Base-by-base conservation (phyloP, 2,113 vertebrate species). In the Todiramphus saurophagus region DNA sequence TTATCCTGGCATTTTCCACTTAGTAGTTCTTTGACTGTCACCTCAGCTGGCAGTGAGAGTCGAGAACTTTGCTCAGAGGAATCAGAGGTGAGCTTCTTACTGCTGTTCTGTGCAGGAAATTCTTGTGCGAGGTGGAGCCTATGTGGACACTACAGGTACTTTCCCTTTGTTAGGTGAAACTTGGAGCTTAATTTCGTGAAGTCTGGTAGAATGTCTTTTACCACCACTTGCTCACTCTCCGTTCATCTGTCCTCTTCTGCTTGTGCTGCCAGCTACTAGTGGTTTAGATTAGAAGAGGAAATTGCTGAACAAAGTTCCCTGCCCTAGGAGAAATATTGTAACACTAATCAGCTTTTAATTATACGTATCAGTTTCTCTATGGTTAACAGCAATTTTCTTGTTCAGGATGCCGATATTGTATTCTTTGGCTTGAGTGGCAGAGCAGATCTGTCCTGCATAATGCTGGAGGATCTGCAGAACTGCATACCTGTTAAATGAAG, bases 281-380 rank as follows among this genome's bases (percentile, higher is more conserved):
- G 33, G 20, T 83, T 88, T 77, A 80, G 41, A 50, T 94, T 80
- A 64, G 50, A 64, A 87, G 72, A 87, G 78, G 78, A 94, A 95
- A 66, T 94, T 60, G 43, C 35, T 77, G 64, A 68, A 63, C 3
- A 3, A 81, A 74, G 41, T 92, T 89, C 69, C 21, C 31, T 64
- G 86, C 80, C 53, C 87, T 84, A 82, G 86, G 62, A 95, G 89
- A 73, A 95, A 91, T 66, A 82, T 21, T 95, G 69, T 90, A 82
- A 69, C 19, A 10, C 58, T 94, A 91, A 95, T 96, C 83, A 58
- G 48, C 48, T 87, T 81, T 90, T 95, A 96, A 96, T 95, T 94
- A 69, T 50, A 73, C 0, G 1, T 89, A 96, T 88, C 86, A 50
- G 69, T 89, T 90, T 95, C 92, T 48, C 25, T 46, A 28, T 6